phyloP scores from a whole-genome alignment of 2,888 invertebrate genomes.

The Melangyna quadrimaculata region DNA sequence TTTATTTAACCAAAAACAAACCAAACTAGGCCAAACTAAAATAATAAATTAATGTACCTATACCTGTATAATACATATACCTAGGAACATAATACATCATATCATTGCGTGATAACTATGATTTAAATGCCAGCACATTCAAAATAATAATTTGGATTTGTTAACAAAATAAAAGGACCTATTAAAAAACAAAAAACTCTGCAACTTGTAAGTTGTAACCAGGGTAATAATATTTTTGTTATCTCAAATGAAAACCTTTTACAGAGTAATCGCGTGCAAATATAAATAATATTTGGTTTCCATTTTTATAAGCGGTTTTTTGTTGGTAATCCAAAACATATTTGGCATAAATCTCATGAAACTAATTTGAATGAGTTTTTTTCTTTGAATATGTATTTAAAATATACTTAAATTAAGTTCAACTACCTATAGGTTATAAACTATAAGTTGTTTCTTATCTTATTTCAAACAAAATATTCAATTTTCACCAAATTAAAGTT shows the following conservation, averaged over 20 bases:
- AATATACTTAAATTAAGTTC: too few species aligned
- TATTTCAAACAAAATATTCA: too few species aligned
- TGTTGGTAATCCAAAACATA: neutral
- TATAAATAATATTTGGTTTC: neutral
- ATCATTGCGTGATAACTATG: constrained; percentile 33
- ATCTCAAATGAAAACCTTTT: neutral
- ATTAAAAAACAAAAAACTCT: neutral
- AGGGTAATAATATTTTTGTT: neutral
- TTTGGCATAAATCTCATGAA: neutral
- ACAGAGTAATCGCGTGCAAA: constrained; percentile 4
- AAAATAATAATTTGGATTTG: constrained; percentile 20
- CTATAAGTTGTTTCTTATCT: too few species aligned
- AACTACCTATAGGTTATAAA: too few species aligned
- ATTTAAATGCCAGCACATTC: constrained; percentile 12
- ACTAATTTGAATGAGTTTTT: neutral
- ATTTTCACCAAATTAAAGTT: too few species aligned
- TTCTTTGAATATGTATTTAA: too few species aligned
- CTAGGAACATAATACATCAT: neutral
- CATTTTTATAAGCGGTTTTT: neutral
- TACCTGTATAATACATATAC: neutral
- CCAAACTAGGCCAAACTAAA: neutral
- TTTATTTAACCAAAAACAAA: neutral
- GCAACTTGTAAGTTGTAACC: neutral
- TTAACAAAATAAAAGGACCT: constrained; percentile 15
- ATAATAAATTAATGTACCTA: neutral